Conservation (phyloP, 92 coral and sea anemone species). For the Siderastrea siderea region DNA sequence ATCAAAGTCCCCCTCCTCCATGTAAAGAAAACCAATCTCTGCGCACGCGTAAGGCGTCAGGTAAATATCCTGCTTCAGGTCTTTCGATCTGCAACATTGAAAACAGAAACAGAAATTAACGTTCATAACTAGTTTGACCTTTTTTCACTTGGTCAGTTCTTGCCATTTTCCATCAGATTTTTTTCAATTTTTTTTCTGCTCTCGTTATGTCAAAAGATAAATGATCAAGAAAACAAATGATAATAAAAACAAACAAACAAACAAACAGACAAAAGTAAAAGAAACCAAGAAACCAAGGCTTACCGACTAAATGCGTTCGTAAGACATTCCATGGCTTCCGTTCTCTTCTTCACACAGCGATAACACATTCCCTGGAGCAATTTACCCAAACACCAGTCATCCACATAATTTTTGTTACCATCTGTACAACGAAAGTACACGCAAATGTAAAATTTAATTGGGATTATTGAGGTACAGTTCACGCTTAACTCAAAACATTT, state of each 20-base stretch:
- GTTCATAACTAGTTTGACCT: too few relatives aligned
- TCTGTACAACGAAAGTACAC: not conserved
- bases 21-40: slow-evolving; percentile 89
- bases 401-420: slow-evolving; percentile 63
- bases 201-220: too few relatives aligned
- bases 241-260: not conserved
- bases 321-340: slow-evolving; percentile 78
- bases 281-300: not conserved
- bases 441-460: not conserved
- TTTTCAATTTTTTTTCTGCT: not conserved
- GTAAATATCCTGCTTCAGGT: slow-evolving; percentile 75
- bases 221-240: not conserved
- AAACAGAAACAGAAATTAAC: not conserved
- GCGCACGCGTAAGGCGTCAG: slow-evolving; percentile 93
- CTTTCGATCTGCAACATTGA: slow-evolving; percentile 60
- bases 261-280: not conserved
- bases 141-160: not conserved
- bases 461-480: too few relatives aligned
- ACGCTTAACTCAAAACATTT: too few relatives aligned
- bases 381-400: slow-evolving; percentile 93
- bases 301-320: slow-evolving; percentile 75
- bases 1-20: slow-evolving; percentile 81
- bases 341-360: slow-evolving; percentile 73
- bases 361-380: slow-evolving; percentile 93
- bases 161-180: not conserved